Base-by-base conservation (phyloP, 2,113 vertebrate genomes). In the Nothoprocta pentlandii region DNA sequence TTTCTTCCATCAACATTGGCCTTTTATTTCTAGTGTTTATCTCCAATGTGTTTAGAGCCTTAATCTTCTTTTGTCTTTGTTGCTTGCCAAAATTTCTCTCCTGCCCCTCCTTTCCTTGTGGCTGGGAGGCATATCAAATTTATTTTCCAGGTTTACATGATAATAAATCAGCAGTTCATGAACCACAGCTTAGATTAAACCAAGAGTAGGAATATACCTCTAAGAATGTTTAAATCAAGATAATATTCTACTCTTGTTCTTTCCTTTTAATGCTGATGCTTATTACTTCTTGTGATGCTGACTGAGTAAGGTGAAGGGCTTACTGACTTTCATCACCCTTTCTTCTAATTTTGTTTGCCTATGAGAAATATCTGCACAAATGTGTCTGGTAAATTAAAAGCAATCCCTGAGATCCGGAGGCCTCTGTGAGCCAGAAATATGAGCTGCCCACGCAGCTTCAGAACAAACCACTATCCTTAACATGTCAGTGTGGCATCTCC, bases 261-360 rank as follows among this genome's bases (percentile, higher is more conserved):
- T 81, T 12, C 25, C 15, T 68, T 88, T 78, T 84, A 93, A 67
- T 71, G 36, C 23, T 63, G 56, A 46, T 54, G 28, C 23, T 74
- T 74, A 44, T 44, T 74, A 8, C 64, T 62, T 86, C 51, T n/a
- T 16, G 25, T 44, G 19, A 36, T 89, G 68, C n/a, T 83, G 46
- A 77, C 41, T 17, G 30, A 20, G n/a, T 76, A 67, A 85, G 47
- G 23, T 66, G 32, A 83, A 85, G 30, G 32, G 59, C 36, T 83
- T 36, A 13, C 12, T 82, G 30, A 13, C 19, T 62, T 44, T 69
- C n/a, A 83, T 78, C 74, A 64, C 12, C 25, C 28, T 76, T 68
- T 46, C 44, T 85, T 91, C 87, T 78, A 41, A 67, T 89, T 81
- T 82, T 91, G 17, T 78, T 87, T 70, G 9, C 73, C 67, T 67